Evolutionary conservation across 2,888 invertebrate genomes (phyloP), one percentile per base, ranked within the genome.

Genomic region (Torymus aiolomorphi): DNA sequence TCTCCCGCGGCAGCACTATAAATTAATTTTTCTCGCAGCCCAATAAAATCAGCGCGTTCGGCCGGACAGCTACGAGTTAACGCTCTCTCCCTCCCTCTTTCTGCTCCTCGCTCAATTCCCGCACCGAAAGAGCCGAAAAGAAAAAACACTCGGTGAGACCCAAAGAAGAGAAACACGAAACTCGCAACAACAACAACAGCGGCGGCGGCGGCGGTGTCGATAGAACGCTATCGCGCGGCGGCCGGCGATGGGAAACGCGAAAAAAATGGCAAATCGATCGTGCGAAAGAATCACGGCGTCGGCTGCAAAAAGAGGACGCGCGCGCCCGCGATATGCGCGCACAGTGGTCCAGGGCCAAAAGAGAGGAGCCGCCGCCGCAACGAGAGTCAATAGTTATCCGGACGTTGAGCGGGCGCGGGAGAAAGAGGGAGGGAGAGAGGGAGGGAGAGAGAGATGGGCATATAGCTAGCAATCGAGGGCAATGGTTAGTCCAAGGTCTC

Each of bases 401-500:
- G 84, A 84, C 85, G 86, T 85, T 85, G 86, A 42, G 42, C 5
- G 20, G 2, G 42, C 42, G 42, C 42, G 8, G 8, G 42, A 42
- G 42, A 42, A 42, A 42, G 42, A 42, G 42, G 42, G 42, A 42
- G 42, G 8, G 0, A 42, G 42, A 42, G 42, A 42, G 42, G 8
- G 42, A 42, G 42, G 5, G 31, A 42, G 42, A 42, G 42, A 42
- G 42, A 63, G 76, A 76, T 67, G 70, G 78, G 82, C 81, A 87
- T 87, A 88, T 88, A 88, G 87, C 88, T 88, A 88, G 87, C 88
- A 87, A 89, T 89, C 87, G 89, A 89, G 89, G 89, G 89, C 90
- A 89, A 89, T 89, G 90, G 88, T 89, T 90, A 88, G 88, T 88
- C 89, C 89, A 90, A 90, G 90, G 89, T 88, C 89, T 89, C 81